These are phyloP conservation scores for Eupeodes luniger DNA, from an alignment of 2,888 invertebrate genomes.

Conservation along the genomic window DNA sequence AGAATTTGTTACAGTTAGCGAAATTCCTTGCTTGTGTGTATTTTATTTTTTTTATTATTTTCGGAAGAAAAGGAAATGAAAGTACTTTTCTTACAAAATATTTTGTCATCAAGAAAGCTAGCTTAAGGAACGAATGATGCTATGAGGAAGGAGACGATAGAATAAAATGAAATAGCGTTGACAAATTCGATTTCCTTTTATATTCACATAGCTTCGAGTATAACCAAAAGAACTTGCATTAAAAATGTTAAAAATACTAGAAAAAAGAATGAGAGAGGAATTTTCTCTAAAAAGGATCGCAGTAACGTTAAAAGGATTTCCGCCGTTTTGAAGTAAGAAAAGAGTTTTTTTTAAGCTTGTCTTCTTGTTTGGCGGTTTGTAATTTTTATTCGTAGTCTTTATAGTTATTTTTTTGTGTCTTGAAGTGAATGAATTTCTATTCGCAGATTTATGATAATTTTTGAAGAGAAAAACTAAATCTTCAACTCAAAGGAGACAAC, in stretches of 20 bases:
- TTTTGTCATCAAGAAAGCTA: slow-evolving; percentile 30
- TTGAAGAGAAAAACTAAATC: no score
- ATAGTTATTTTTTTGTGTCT: no score
- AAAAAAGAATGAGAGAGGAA: not conserved
- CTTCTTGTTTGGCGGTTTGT: not conserved
- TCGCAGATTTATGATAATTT: no score
- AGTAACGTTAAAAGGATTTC: slow-evolving; percentile 46
- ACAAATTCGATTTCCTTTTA: slow-evolving; percentile 70
- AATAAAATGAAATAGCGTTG: slow-evolving; percentile 49
- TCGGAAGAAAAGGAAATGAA: slow-evolving; percentile 47
- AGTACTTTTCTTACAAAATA: slow-evolving; percentile 24
- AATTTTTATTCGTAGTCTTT: not conserved
- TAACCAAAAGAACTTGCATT: not conserved
- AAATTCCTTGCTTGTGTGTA: not conserved
- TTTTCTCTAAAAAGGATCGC: not conserved
- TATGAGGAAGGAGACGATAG: not conserved
- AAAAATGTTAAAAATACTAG: slow-evolving; percentile 7
- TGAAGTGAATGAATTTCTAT: no score
- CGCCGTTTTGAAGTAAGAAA: slow-evolving; percentile 2
- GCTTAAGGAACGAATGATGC: no score
- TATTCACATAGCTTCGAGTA: not conserved
- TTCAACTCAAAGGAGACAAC: no score
- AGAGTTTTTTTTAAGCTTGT: not conserved
- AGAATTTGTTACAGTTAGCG: slow-evolving; percentile 29
- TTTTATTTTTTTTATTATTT: not conserved